Base-by-base conservation (phyloP, 2,797 vertebrate genomes). In the Leptoclinus maculatus region DNA sequence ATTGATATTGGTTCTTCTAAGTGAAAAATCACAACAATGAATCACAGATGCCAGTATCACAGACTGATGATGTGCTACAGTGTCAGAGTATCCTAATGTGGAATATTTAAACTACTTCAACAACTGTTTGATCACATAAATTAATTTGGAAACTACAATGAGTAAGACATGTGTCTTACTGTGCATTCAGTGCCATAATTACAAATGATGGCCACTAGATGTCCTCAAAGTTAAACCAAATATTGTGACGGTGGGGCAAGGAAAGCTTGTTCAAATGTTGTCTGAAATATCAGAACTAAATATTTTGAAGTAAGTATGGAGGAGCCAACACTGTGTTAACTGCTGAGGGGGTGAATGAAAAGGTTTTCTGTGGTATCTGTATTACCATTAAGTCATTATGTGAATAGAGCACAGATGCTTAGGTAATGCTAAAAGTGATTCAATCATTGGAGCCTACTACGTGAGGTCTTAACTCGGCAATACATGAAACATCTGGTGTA, bases 151-250 rank as follows among this genome's bases (percentile, higher is more conserved):
- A 64, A 29, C 4, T 19, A 45, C 27, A 29, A 29, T 27, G 16
- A 29, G 27, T 13, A 45, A 45, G 25, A 19, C 45, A 43, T 34
- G 19, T 45, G 14, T 41, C 39, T 17, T 27, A 13, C 39, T 58
- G 45, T 16, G 14, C 9, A 49, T 16, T 43, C 6, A 25, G 27
- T 23, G 25, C 7, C 66, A 32, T 65, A 45, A 53, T 71, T 76
- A 12, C 73, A 63, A 7, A 7, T 66, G 11, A 23, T 82, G 57
- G 58, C 86, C 93, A 92, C 91, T 88, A 93, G 93, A 88, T 94
- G 93, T 87, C 88, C 59, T 68, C 76, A 87, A 73, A 62, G 56
- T 63, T 51, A 7, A 17, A 71, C 6, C 7, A 47, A 56, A 67
- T 54, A 23, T 8, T 23, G 43, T 17, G 59, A 23, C 0, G 0